These are phyloP conservation scores for Hipparchia sbordonii DNA, from an alignment of 2,888 invertebrate genomes.

Conservation along the genomic window DNA sequence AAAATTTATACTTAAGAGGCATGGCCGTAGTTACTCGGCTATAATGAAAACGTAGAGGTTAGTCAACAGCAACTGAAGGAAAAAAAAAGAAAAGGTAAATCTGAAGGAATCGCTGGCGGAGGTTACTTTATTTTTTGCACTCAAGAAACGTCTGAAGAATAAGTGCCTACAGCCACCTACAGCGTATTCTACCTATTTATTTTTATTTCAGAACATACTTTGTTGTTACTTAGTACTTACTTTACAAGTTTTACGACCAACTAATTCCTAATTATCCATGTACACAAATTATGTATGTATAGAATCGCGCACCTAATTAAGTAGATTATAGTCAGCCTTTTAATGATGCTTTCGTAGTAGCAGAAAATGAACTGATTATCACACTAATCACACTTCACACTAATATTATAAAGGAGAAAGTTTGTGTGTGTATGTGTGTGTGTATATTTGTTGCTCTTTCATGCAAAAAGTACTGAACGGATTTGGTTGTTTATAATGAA, in stretches of 20 bases:
- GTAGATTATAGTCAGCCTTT: too few species aligned
- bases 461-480: too few species aligned
- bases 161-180: constrained; percentile 1
- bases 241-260: neutral
- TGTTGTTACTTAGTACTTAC: neutral
- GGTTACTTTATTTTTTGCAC: constrained; percentile 14
- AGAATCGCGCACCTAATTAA: too few species aligned
- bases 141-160: constrained; percentile 13
- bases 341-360: too few species aligned
- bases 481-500: too few species aligned
- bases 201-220: neutral
- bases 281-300: too few species aligned
- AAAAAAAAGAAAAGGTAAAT: constrained; percentile 11
- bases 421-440: too few species aligned
- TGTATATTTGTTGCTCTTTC: too few species aligned
- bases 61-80: constrained; percentile 5
- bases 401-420: too few species aligned
- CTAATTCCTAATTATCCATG: neutral
- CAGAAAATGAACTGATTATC: too few species aligned
- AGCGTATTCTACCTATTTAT: neutral
- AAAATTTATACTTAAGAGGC: neutral
- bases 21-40: neutral
- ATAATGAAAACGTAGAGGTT: neutral
- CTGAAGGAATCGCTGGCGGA: neutral
- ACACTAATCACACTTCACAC: too few species aligned